These are phyloP conservation scores for Bellardia pandia DNA, from an alignment of 2,888 invertebrate species.

Conservation along the genomic window DNA sequence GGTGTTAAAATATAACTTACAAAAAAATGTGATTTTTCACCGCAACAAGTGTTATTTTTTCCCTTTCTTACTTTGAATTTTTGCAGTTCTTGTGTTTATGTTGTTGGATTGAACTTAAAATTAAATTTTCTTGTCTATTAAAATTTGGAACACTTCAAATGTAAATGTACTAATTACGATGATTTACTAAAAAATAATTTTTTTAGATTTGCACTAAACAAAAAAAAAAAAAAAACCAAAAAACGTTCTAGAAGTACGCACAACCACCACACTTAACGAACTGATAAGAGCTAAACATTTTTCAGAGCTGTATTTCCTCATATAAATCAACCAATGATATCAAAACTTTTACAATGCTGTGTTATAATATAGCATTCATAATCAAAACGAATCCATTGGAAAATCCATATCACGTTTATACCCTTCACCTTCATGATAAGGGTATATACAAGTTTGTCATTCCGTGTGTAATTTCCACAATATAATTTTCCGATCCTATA, in stretches of 20 bases:
- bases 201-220: slow-evolving; percentile 1
- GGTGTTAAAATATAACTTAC: slow-evolving; percentile 45
- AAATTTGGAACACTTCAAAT: slow-evolving; percentile 12
- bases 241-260: slow-evolving; percentile 62
- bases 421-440: too few species aligned
- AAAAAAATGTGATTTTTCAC: slow-evolving; percentile 49
- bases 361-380: too few species aligned
- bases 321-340: too few species aligned
- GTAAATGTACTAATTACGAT: background rate
- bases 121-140: background rate
- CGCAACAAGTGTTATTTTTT: slow-evolving; percentile 42
- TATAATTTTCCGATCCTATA: too few species aligned
- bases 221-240: slow-evolving; percentile 28
- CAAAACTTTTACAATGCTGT: too few species aligned
- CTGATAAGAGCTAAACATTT: slow-evolving; percentile 45
- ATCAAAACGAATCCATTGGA: too few species aligned
- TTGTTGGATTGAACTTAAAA: background rate
- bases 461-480: too few species aligned
- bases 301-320: background rate
- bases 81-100: background rate
- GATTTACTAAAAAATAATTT: slow-evolving; percentile 14
- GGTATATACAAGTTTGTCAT: too few species aligned
- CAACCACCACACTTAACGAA: slow-evolving; percentile 59
- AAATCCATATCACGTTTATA: too few species aligned
- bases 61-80: background rate